Base-by-base conservation (phyloP, 1,140 invertebrate genomes). In the Kradibia gibbosae region DNA sequence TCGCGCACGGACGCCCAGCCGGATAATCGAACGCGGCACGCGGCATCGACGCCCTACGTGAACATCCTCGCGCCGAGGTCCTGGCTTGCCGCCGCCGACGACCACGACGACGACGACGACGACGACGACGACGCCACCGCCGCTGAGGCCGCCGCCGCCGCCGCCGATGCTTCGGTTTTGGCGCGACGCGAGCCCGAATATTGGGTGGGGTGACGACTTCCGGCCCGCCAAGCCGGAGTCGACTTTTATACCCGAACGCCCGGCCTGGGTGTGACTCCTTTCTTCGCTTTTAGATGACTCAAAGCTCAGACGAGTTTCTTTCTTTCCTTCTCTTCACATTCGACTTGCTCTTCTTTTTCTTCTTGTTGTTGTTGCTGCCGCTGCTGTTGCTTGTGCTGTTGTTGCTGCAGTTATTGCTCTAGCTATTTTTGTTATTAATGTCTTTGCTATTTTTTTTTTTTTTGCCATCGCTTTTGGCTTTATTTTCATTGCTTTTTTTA, bases 251-350 rank as follows among this genome's bases (percentile, higher is more conserved):
- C 85, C 72, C 84, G 85, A 82, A 85, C 85, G 83, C 15, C 20
- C 10, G 22, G 28, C 20, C 82, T 88, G 88, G 87, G 88, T 89
- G 89, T 90, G 88, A 87, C 88, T 76, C 45, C n/a, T 48, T 42
- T 65, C 48, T 74, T 57, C 76, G 60, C 53, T 67, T 42, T 60
- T 22, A 72, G 77, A 78, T 78, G 78, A 78, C 83, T 55, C 84
- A 80, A 83, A 81, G 80, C 79, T 86, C 82, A 85, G 17, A 20
- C 50, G 62, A 42, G 20, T 55, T 36, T 74, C 72, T n/a, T 71
- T 65, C 34, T 65, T 65, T 65, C 34, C 42, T 42, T 36, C 5
- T 36, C n/a, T 39, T 70, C 2, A 22, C 7, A 3, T 70, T 65
- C 28, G 28, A 20, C 22, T 53, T 34, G 34, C 36, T 25, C 48